These are phyloP conservation scores for Phyllotreta striolata DNA, from an alignment of 2,888 invertebrate genomes.

Conservation along the genomic window DNA sequence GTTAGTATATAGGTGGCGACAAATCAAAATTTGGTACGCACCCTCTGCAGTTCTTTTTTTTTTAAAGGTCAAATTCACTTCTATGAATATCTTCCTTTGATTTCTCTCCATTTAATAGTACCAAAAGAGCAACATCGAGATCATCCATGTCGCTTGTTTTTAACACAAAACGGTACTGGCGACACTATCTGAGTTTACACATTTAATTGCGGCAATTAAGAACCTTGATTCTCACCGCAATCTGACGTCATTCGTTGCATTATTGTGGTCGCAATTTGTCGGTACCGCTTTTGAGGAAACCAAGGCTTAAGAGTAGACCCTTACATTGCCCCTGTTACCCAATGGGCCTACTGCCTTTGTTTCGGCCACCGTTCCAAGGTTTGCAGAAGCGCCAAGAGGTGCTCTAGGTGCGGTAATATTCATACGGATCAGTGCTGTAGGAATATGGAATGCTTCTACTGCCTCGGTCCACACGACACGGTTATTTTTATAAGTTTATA, in stretches of 20 bases:
- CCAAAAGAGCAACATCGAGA: conserved; percentile 33
- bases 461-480: no score
- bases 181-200: conserved; percentile 25
- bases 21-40: conserved; percentile 35
- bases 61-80: neutral
- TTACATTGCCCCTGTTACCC: neutral
- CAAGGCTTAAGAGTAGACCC: neutral
- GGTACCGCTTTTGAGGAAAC: no score
- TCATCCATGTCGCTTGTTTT: conserved; percentile 36
- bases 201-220: no score
- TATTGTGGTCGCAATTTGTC: no score
- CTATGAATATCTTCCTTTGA: conserved; percentile 10
- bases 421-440: no score
- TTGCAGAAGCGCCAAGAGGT: neutral
- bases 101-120: conserved; percentile 35
- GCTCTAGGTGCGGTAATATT: no score
- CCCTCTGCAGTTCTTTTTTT: conserved; percentile 28
- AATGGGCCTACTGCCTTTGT: neutral
- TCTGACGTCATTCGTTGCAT: no score
- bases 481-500: no score
- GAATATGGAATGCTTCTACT: no score
- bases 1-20: conserved; percentile 34
- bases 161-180: conserved; percentile 36
- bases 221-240: no score
- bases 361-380: neutral